Conservation (phyloP, 64 coral and sea anemone genomes). For the Trachythela sp. region DNA sequence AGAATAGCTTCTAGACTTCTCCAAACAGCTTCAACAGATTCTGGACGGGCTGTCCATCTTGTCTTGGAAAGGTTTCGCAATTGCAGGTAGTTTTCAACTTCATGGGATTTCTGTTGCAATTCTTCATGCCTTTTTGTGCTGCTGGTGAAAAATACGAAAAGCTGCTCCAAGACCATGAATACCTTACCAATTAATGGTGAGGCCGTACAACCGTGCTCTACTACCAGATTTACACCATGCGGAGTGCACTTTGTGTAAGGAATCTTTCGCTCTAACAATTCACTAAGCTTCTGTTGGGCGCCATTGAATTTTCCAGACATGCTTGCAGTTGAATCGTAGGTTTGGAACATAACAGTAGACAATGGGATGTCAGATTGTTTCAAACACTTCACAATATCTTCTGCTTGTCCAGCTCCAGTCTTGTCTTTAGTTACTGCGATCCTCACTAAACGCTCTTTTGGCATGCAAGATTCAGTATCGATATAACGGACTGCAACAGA, state of each 20-base stretch:
- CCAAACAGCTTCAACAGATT: conserved; percentile 1
- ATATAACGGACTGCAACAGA: conserved; percentile 9
- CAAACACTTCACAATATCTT: conserved; percentile 22
- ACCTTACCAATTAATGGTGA: not conserved
- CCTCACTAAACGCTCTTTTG: not conserved
- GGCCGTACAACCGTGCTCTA: not conserved
- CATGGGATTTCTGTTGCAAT: not conserved
- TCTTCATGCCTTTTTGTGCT: not conserved
- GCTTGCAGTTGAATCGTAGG: not conserved
- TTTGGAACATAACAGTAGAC: conserved; percentile 2
- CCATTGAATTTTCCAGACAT: not conserved
- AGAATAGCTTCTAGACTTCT: conserved; percentile 2
- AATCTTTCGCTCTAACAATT: not conserved
- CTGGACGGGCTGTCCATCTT: not conserved
- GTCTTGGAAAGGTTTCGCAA: not conserved
- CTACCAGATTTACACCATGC: not conserved
- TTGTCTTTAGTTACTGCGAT: not conserved
- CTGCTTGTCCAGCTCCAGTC: conserved; percentile 11
- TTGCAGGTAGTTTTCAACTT: not conserved
- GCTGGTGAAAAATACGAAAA: not conserved
- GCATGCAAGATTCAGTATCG: not conserved
- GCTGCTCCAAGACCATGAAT: not conserved
- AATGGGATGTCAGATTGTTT: not conserved
- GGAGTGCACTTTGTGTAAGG: conserved; percentile 16
- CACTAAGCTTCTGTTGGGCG: conserved; percentile 9